Evolutionary conservation across 2,888 invertebrate species (phyloP).

Genomic region (Syrista parreyssii): DNA sequence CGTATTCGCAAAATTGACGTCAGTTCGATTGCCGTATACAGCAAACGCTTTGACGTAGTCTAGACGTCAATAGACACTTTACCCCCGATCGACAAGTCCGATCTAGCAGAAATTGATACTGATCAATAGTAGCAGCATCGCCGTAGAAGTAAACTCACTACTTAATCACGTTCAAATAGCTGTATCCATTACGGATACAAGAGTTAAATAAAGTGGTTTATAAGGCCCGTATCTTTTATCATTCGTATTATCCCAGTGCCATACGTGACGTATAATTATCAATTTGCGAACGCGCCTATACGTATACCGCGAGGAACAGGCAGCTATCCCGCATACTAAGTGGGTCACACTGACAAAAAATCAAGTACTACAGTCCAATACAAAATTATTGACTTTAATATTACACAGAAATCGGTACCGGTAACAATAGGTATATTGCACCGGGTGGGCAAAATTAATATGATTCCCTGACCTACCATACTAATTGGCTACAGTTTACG

Average conservation of each 20-base stretch:
- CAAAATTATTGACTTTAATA: too few relatives aligned
- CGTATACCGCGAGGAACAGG: background rate
- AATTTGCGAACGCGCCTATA: constrained; percentile 8
- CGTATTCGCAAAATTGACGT: background rate
- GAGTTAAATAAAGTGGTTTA: constrained; percentile 15
- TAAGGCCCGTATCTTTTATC: constrained; percentile 16
- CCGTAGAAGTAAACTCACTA: background rate
- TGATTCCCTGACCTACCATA: background rate
- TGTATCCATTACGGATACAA: background rate
- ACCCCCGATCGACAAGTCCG: background rate
- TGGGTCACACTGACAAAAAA: background rate
- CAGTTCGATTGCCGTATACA: background rate
- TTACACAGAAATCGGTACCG: background rate
- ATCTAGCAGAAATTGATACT: background rate
- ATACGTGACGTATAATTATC: constrained; percentile 13
- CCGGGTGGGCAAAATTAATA: background rate
- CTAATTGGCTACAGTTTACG: background rate
- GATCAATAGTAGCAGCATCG: background rate
- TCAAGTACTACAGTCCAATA: background rate
- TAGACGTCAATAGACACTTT: background rate
- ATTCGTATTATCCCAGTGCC: constrained; percentile 15
- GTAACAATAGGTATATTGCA: background rate
- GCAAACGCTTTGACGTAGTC: background rate
- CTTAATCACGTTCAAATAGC: background rate
- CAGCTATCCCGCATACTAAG: constrained; percentile 12